Conservation (phyloP, 2,113 vertebrate species). For the Antechinus flavipes region DNA sequence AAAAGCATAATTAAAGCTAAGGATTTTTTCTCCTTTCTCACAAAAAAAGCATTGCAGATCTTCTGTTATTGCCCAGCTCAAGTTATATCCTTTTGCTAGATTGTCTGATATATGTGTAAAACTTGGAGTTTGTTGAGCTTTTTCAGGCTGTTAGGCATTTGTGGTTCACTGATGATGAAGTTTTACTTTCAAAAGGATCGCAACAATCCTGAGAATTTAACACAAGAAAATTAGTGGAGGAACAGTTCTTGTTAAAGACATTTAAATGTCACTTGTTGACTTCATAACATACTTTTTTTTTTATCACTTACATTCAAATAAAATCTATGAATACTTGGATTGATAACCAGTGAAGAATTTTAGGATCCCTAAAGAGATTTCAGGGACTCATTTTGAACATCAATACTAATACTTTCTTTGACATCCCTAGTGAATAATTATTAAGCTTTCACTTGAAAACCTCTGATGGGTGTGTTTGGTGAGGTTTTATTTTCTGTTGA, state of each 20-base stretch:
- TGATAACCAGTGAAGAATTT: neutral
- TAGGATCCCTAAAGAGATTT: neutral
- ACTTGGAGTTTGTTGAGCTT: slow-evolving; percentile 41
- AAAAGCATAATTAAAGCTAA: slow-evolving; percentile 31
- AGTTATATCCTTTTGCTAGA: slow-evolving; percentile 59
- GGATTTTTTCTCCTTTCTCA: slow-evolving; percentile 48
- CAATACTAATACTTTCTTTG: neutral
- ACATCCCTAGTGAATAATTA: neutral
- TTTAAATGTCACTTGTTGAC: neutral
- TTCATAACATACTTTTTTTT: neutral
- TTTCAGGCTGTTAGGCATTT: slow-evolving; percentile 70
- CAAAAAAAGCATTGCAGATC: slow-evolving; percentile 60
- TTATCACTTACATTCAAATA: neutral
- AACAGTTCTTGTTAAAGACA: neutral
- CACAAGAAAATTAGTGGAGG: neutral
- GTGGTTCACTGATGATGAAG: slow-evolving; percentile 56
- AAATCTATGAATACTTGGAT: neutral
- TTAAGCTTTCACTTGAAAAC: neutral
- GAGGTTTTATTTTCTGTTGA: neutral
- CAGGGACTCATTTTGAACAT: neutral
- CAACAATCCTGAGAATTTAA: neutral
- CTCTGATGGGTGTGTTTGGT: neutral
- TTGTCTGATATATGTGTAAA: slow-evolving; percentile 62
- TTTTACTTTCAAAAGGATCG: neutral
- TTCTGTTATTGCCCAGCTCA: slow-evolving; percentile 68